phyloP scores from a whole-genome alignment of 2,888 invertebrate genomes.

The Allolobophora icterica region DNA sequence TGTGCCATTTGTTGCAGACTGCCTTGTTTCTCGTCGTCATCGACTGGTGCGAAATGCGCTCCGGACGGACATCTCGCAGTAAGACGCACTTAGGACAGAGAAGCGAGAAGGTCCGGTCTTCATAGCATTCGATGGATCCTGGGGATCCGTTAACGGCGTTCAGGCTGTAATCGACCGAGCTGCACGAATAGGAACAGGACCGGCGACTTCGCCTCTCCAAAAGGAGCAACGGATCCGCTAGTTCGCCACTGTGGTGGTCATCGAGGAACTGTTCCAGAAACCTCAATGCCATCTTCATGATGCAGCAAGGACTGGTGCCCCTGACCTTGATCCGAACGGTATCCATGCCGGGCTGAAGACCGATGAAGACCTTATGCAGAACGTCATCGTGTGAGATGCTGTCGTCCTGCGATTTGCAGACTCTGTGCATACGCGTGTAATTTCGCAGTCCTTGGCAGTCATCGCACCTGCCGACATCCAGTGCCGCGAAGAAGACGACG shows the following conservation, averaged over 20 bases:
- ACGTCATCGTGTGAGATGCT: conserved; percentile 47
- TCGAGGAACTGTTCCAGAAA: conserved; percentile 51
- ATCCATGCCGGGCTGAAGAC: conserved; percentile 48
- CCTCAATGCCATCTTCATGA: conserved; percentile 49
- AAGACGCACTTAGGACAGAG: conserved; percentile 51
- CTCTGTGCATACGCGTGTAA: conserved; percentile 34
- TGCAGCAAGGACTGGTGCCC: conserved; percentile 51
- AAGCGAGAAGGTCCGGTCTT: conserved; percentile 40
- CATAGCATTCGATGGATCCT: conserved; percentile 30
- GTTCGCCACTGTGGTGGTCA: conserved; percentile 49
- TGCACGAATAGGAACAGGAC: conserved; percentile 29
- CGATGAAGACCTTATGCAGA: conserved; percentile 51
- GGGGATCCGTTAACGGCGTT: conserved; percentile 26
- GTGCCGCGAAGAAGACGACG: conserved; percentile 49
- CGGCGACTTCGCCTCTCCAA: conserved; percentile 40
- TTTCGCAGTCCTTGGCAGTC: conserved; percentile 47
- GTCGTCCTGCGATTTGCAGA: conserved; percentile 7
- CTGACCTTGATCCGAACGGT: conserved; percentile 48
- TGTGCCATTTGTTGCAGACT: conserved; percentile 52
- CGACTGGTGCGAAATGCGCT: conserved; percentile 44
- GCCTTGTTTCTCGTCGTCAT: conserved; percentile 47
- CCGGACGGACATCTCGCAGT: conserved; percentile 47
- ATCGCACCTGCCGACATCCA: conserved; percentile 51
- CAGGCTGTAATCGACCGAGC: conserved; percentile 41
- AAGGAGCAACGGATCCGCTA: conserved; percentile 31